Percentiles rank a stretch among this genome's conserved stretches.
Evolutionary conservation across 2,797 vertebrate species (phyloP).

Genomic region (Cuculus canorus): DNA sequence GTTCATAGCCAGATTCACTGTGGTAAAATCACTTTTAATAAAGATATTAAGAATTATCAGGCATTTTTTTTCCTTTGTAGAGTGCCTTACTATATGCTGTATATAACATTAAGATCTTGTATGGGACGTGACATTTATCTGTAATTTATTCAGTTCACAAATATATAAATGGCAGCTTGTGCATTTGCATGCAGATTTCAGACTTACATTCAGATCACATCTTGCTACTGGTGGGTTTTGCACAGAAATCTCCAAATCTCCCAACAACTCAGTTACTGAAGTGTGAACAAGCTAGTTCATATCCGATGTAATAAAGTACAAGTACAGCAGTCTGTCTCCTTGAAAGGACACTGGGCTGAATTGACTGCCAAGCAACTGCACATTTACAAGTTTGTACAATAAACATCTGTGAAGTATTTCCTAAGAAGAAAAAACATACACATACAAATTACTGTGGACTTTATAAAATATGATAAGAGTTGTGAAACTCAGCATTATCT

Average conservation of each 20-base stretch:
- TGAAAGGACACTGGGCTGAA: not conserved
- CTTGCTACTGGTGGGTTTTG: not conserved
- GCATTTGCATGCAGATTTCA: constrained; percentile 59
- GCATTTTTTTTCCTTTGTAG: constrained; percentile 10
- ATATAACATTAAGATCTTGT: constrained; percentile 38
- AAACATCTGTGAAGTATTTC: accelerated
- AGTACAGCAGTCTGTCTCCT: not conserved
- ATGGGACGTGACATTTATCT: constrained; percentile 27
- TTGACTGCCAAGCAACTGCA: not conserved
- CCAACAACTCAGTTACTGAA: not conserved
- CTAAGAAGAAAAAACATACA: not conserved
- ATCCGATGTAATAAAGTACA: not conserved
- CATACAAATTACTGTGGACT: not conserved
- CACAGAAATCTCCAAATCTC: not conserved
- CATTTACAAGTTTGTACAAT: not conserved
- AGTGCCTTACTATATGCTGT: not conserved
- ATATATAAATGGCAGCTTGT: constrained; percentile 37
- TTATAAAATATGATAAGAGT: not conserved
- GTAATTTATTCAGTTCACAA: constrained; percentile 58
- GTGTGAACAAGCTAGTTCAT: not conserved
- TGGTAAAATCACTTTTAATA: not conserved
- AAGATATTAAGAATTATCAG: not conserved
- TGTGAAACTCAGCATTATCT: not conserved
- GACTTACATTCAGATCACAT: constrained; percentile 25
- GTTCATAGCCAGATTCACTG: not conserved